Evolutionary conservation across 2,888 invertebrate species (phyloP), one percentile per base, ranked within the genome.

Genomic region (Gryllus longicercus): DNA sequence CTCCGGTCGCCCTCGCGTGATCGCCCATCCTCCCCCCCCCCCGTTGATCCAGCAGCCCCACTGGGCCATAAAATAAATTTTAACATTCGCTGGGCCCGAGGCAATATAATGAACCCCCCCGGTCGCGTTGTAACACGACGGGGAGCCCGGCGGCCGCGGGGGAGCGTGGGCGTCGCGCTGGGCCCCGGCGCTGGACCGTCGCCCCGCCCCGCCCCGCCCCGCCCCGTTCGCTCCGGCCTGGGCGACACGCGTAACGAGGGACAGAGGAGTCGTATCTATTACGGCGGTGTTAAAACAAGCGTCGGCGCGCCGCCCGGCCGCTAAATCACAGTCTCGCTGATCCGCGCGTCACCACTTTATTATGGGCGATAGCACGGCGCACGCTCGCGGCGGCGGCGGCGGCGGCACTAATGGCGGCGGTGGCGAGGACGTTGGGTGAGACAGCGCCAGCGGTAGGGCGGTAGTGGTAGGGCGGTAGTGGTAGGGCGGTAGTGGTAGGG

Each of bases 221-320:
- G 16, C n/a, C 63, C n/a, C 63, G 16, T n/a, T n/a, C 63, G n/a
- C 14, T 18, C 63, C 16, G n/a, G n/a, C 14, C 63, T n/a, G 63
- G n/a, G 63, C 63, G 16, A 63, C 63, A 63, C 63, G 63, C 63
- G 63, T 63, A 63, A 63, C 63, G 63, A 63, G 63, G n/a, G 63
- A n/a, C 63, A 16, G 14, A 63, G 63, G 63, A 63, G 63, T 63
- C 63, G 63, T 63, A 63, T 63, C 63, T 63, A 63, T 63, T 63
- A 63, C 63, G 63, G 63, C 63, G 63, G 63, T n/a, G 63, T 63
- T 63, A 63, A 63, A 63, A 63, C 63, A 63, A 63, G 63, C 63
- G n/a, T n/a, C 8, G 4, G 10, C 63, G 63, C 63, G 16, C 63
- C 16, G n/a, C 63, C 63, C 14, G 63, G 1, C 63, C n/a, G n/a